Percentiles rank a stretch among this genome's conserved stretches.
Conservation (phyloP, 1,140 invertebrate species). For the Scaptomyza graminum region DNA sequence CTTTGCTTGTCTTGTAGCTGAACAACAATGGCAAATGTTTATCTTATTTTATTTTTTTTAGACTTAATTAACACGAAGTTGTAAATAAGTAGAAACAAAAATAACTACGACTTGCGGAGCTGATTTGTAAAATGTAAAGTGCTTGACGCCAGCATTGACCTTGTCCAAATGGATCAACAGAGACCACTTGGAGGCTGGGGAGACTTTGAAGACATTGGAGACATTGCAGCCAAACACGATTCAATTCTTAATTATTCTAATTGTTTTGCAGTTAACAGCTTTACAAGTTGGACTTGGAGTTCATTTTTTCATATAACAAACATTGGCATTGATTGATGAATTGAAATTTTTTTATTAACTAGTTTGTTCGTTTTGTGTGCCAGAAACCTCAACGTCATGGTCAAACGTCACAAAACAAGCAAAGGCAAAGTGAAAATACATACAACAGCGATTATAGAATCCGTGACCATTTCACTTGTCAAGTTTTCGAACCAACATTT, state of each 20-base stretch:
- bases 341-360: conserved; percentile 24
- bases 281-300: conserved; percentile 3
- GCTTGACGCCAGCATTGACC: conserved; percentile 33
- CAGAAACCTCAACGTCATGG: conserved; percentile 27
- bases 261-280: conserved; percentile 45
- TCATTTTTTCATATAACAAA: conserved; percentile 5
- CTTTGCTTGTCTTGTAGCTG: conserved; percentile 14
- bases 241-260: conserved; percentile 62
- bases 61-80: conserved; percentile 62
- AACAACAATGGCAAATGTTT: conserved; percentile 45
- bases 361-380: conserved; percentile 11
- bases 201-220: background rate
- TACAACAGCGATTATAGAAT: background rate
- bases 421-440: conserved; percentile 38
- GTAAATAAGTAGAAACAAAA: conserved; percentile 45
- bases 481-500: conserved; percentile 23
- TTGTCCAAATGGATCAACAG: conserved; percentile 36
- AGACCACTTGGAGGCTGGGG: background rate
- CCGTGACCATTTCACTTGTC: conserved; percentile 60
- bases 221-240: background rate
- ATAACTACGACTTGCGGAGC: conserved; percentile 4
- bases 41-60: conserved; percentile 1
- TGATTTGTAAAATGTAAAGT: conserved; percentile 10
- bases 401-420: conserved; percentile 9
- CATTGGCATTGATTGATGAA: conserved; percentile 67